phyloP scores from a whole-genome alignment of 1,140 invertebrate species.

The Drosophila navojoa region DNA sequence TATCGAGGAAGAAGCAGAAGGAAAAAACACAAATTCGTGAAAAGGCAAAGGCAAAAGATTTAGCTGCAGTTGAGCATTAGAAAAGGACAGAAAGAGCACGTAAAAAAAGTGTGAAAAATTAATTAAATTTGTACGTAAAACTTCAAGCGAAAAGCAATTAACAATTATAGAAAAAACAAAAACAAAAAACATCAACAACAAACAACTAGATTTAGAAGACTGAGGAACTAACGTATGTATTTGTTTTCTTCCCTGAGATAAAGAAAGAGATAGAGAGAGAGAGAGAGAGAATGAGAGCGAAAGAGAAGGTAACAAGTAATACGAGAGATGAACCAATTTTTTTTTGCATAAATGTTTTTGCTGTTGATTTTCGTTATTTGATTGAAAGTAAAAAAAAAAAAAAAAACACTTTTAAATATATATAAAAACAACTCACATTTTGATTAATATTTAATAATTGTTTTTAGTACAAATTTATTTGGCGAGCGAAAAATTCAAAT shows the following conservation, averaged over 20 bases:
- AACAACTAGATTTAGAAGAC: constrained; percentile 81
- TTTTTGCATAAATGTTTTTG: constrained; percentile 61
- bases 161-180: constrained; percentile 44
- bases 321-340: constrained; percentile 44
- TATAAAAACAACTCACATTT: constrained; percentile 43
- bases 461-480: constrained; percentile 75
- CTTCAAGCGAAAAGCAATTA: constrained; percentile 58
- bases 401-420: constrained; percentile 28
- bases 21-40: constrained; percentile 12
- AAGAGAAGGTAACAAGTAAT: too few species aligned
- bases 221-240: constrained; percentile 66
- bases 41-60: constrained; percentile 24
- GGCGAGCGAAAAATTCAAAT: constrained; percentile 66
- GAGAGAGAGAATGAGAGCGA: constrained; percentile 4
- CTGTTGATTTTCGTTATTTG: constrained; percentile 81
- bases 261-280: constrained; percentile 30
- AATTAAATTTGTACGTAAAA: constrained; percentile 75
- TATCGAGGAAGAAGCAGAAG: constrained; percentile 19
- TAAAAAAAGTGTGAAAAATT: constrained; percentile 10
- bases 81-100: constrained; percentile 25
- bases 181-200: constrained; percentile 63
- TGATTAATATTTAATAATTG: constrained; percentile 79
- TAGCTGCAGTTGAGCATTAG: constrained; percentile 21
- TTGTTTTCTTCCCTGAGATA: constrained; percentile 47
- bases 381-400: constrained; percentile 48